phyloP scores from a whole-genome alignment of 64 coral and sea anemone genomes.

The Pocillopora verrucosa region DNA sequence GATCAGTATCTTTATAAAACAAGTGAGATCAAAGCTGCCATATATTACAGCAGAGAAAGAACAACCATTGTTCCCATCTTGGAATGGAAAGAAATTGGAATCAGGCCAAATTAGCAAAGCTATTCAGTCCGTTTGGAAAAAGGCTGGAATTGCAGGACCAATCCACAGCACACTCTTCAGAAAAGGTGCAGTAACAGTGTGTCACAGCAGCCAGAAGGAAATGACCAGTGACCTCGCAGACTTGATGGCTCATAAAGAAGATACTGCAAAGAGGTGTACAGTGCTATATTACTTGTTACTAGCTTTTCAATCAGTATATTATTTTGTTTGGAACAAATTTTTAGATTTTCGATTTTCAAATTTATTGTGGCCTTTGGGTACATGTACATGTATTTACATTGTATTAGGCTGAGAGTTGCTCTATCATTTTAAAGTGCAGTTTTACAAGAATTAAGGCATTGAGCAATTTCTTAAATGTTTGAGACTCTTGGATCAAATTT shows the following conservation, averaged over 20 bases:
- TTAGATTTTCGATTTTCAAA: constrained; percentile 21
- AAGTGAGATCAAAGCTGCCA: constrained; percentile 21
- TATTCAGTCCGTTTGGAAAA: constrained; percentile 58
- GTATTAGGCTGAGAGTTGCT: constrained; percentile 20
- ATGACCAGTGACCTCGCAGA: constrained; percentile 29
- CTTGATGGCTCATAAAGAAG: constrained; percentile 53
- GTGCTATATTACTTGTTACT: too few species aligned
- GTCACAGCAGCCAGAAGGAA: constrained; percentile 31
- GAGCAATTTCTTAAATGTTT: constrained; percentile 21
- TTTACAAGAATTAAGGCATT: constrained; percentile 29
- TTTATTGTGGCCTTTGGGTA: constrained; percentile 23
- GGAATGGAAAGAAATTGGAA: constrained; percentile 52
- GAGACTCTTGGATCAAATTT: constrained; percentile 34
- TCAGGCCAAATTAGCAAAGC: constrained; percentile 59
- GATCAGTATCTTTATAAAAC: constrained; percentile 26
- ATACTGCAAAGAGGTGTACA: constrained; percentile 21
- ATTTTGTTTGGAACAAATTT: constrained; percentile 19
- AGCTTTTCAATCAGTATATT: constrained; percentile 24
- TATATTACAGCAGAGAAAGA: not conserved
- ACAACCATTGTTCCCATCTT: constrained; percentile 43
- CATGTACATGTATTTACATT: not conserved
- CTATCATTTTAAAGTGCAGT: constrained; percentile 15
- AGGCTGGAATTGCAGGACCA: constrained; percentile 30
- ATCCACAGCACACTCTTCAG: constrained; percentile 50
- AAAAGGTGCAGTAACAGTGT: constrained; percentile 58